These are phyloP conservation scores for Lucilia sericata DNA, from an alignment of 1,140 invertebrate species.

Conservation along the genomic window DNA sequence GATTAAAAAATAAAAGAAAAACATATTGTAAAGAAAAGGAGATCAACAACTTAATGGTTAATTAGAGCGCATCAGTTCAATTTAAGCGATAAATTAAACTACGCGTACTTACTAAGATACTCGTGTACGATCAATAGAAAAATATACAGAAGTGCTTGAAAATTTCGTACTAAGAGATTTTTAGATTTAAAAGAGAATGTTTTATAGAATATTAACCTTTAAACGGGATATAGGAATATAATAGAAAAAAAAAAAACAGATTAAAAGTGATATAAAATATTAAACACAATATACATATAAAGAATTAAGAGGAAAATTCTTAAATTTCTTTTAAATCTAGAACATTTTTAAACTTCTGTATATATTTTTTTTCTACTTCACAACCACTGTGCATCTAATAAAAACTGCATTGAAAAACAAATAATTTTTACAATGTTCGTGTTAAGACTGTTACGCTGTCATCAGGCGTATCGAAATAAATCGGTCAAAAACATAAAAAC, in stretches of 20 bases:
- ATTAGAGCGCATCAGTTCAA: slow-evolving; percentile 7
- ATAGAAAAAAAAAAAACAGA: too few species aligned
- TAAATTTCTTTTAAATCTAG: too few species aligned
- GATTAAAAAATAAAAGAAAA: not conserved
- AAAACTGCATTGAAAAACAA: not conserved
- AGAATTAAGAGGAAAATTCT: too few species aligned
- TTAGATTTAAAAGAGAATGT: not conserved
- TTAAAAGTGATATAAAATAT: too few species aligned
- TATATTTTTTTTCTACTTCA: too few species aligned
- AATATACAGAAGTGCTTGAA: not conserved
- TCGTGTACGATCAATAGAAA: not conserved
- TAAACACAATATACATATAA: too few species aligned
- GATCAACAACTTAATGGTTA: not conserved
- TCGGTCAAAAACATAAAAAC: slow-evolving; percentile 26
- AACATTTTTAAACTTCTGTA: too few species aligned
- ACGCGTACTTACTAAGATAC: too few species aligned
- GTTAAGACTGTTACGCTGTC: slow-evolving; percentile 15
- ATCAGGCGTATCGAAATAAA: slow-evolving; percentile 23
- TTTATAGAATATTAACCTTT: not conserved
- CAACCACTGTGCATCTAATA: not conserved
- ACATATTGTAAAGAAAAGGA: not conserved
- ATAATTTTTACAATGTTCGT: not conserved
- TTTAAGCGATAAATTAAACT: not conserved
- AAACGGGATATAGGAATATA: not conserved
- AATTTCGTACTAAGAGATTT: not conserved